These are phyloP conservation scores for Solea solea DNA, from an alignment of 2,113 vertebrate species.

Conservation along the genomic window DNA sequence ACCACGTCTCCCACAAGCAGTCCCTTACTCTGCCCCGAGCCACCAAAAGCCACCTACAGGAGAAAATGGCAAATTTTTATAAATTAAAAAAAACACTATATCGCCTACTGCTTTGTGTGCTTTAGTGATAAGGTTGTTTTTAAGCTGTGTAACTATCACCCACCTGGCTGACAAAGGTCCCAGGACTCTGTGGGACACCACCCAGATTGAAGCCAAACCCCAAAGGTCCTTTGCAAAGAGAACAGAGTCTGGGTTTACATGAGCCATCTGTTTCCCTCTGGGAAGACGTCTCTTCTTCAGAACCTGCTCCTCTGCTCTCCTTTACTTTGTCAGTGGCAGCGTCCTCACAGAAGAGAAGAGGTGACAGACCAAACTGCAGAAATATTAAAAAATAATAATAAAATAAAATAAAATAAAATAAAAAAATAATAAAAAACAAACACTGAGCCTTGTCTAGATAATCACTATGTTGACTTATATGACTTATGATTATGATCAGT, in stretches of 20 bases:
- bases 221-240: slow-evolving; percentile 63
- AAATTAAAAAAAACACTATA: slow-evolving; percentile 1
- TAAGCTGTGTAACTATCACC: not conserved
- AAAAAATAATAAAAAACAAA: not conserved
- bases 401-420: not conserved
- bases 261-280: slow-evolving; percentile 14
- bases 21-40: slow-evolving; percentile 78
- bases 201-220: slow-evolving; percentile 81
- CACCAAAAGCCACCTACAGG: slow-evolving; percentile 76
- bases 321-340: slow-evolving; percentile 27
- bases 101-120: not conserved
- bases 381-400: not conserved
- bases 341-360: slow-evolving; percentile 86
- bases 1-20: slow-evolving; percentile 79
- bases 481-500: too few relatives aligned
- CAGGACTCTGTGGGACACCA: slow-evolving; percentile 56
- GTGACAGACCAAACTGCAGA: slow-evolving; percentile 88
- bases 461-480: too few relatives aligned
- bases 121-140: not conserved
- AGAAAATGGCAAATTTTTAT: not conserved
- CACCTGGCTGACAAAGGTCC: slow-evolving; percentile 82
- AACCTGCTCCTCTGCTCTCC: slow-evolving; percentile 21
- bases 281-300: slow-evolving; percentile 4
- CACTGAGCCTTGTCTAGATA: not conserved
- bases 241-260: slow-evolving; percentile 60